phyloP scores from a whole-genome alignment of 2,113 vertebrate species.

The Colossoma macropomum region DNA sequence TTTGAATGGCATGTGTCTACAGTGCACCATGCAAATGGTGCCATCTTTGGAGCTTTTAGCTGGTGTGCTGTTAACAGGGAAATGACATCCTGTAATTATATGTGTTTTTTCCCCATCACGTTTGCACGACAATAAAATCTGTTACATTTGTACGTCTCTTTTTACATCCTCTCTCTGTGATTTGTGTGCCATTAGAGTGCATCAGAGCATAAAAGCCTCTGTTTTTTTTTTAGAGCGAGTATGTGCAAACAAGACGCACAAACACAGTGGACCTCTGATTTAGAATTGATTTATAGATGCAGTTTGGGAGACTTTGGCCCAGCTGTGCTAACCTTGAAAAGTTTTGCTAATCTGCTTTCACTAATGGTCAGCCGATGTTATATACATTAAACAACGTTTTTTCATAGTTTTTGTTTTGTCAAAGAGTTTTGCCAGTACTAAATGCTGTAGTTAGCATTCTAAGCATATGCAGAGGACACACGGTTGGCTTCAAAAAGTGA shows the following conservation, averaged over 20 bases:
- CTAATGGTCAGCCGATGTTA: background rate
- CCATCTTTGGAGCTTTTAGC: background rate
- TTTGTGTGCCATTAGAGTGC: background rate
- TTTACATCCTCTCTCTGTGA: background rate
- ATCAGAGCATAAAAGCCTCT: background rate
- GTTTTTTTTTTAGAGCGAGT: background rate
- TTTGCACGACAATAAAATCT: background rate
- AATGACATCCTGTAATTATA: constrained; percentile 23
- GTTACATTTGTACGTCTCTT: background rate
- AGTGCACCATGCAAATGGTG: constrained; percentile 8
- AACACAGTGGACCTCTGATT: background rate
- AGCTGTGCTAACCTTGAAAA: background rate
- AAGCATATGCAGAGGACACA: too few relatives aligned
- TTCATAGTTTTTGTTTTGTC: too few relatives aligned
- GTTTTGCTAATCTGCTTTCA: background rate
- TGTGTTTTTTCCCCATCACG: background rate
- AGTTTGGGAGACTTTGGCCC: background rate
- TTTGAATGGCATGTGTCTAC: background rate
- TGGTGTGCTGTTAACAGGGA: constrained; percentile 25
- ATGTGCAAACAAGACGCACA: background rate
- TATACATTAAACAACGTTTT: too few relatives aligned
- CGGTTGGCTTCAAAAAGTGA: too few relatives aligned
- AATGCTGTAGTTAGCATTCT: too few relatives aligned
- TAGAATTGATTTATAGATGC: constrained; percentile 4
- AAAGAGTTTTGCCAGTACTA: too few relatives aligned